A percentile compares a stretch with the other conserved stretches of the same genome.
phyloP scores from a whole-genome alignment of 2,113 vertebrate species.

The Larimichthys polyactis region DNA sequence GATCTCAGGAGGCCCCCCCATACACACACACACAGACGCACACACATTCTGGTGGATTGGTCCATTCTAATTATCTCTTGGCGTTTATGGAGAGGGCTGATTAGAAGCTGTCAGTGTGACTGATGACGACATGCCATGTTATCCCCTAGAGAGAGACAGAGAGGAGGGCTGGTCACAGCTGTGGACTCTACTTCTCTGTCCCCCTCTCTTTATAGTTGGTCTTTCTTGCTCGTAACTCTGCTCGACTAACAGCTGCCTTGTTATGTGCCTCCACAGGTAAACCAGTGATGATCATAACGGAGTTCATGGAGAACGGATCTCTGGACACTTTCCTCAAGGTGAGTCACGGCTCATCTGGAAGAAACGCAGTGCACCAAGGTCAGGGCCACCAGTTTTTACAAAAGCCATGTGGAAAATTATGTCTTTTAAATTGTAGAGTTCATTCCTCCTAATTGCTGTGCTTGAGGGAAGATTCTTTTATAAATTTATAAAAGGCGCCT shows the following conservation, averaged over 20 bases:
- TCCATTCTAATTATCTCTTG: constrained; percentile 83
- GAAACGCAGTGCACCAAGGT: constrained; percentile 31
- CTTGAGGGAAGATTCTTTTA: constrained; percentile 13
- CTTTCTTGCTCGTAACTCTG: constrained; percentile 51
- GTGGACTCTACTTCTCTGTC: constrained; percentile 55
- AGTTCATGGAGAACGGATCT: constrained; percentile 99
- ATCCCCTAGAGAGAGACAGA: constrained; percentile 70
- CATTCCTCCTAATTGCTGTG: not conserved
- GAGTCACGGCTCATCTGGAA: constrained; percentile 66
- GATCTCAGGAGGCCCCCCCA: constrained; percentile 74
- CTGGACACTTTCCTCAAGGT: constrained; percentile 98
- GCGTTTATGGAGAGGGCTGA: constrained; percentile 83
- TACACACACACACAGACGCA: constrained; percentile 45
- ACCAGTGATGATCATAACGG: constrained; percentile 98
- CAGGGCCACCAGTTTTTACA: constrained; percentile 9
- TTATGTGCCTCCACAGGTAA: constrained; percentile 82
- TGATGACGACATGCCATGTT: constrained; percentile 81
- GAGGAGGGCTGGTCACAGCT: constrained; percentile 71
- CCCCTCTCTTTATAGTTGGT: constrained; percentile 50
- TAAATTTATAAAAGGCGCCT: constrained; percentile 1
- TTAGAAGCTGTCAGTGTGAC: constrained; percentile 85
- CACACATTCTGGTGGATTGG: constrained; percentile 74
- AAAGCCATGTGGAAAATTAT: constrained; percentile 30
- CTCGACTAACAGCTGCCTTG: constrained; percentile 54
- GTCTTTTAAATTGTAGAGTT: constrained; percentile 16